phyloP scores from a whole-genome alignment of 1,140 invertebrate species.

The Zeugodacus cucurbitae region DNA sequence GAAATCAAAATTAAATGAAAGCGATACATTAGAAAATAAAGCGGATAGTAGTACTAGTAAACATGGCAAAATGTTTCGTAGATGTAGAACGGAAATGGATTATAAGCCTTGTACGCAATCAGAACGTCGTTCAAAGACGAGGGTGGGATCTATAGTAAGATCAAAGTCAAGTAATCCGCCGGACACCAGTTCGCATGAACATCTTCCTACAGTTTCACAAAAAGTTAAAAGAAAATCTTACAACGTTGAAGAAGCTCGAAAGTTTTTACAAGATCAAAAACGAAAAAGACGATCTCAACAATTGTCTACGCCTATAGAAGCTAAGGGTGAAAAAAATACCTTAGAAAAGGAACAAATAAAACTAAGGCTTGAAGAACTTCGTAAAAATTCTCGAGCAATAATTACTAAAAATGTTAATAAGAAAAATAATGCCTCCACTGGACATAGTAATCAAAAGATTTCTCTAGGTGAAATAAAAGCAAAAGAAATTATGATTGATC shows the following conservation, averaged over 20 bases:
- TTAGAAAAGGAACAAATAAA: slow-evolving; percentile 49
- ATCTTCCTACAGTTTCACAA: background rate
- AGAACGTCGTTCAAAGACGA: background rate
- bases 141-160: background rate
- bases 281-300: background rate
- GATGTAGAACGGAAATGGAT: background rate
- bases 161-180: slow-evolving; percentile 41
- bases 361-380: slow-evolving; percentile 47
- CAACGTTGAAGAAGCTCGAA: slow-evolving; percentile 40
- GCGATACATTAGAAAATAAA: background rate
- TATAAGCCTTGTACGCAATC: background rate
- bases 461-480: background rate
- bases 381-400: slow-evolving; percentile 46
- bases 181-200: background rate
- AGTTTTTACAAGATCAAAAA: slow-evolving; percentile 43
- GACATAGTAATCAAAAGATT: background rate
- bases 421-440: background rate
- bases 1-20: background rate
- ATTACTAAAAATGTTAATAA: slow-evolving; percentile 46
- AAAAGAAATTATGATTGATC: background rate
- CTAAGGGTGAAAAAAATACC: background rate
- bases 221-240: slow-evolving; percentile 6
- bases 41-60: background rate
- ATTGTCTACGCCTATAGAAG: background rate
- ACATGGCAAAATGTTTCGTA: background rate